Conservation (phyloP, 2,888 invertebrate species). For the Phyllotreta cruciferae region DNA sequence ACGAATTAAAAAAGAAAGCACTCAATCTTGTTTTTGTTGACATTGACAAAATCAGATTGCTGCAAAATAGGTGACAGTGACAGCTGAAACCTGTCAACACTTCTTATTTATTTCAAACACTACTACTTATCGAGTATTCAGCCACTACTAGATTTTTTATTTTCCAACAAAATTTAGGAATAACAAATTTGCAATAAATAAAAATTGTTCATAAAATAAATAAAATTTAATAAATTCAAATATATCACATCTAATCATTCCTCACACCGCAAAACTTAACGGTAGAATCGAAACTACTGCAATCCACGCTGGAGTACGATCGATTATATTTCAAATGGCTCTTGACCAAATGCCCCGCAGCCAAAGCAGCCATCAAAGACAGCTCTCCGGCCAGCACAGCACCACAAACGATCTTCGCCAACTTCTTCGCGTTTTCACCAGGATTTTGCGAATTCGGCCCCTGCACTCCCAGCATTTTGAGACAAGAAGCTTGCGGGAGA, state of each 20-base stretch:
- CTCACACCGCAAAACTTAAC: slow-evolving; percentile 14
- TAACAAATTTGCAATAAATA: too few species aligned
- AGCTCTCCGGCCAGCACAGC: slow-evolving; percentile 96
- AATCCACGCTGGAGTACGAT: slow-evolving; percentile 59
- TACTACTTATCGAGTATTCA: too few species aligned
- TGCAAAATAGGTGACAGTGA: too few species aligned
- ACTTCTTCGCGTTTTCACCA: slow-evolving; percentile 84
- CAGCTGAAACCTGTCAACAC: slow-evolving; percentile 1
- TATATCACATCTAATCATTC: slow-evolving; percentile 23
- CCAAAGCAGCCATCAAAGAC: slow-evolving; percentile 93
- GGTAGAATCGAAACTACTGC: slow-evolving; percentile 28
- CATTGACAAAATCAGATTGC: slow-evolving; percentile 16
- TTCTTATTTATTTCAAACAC: too few species aligned
- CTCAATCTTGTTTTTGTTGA: slow-evolving; percentile 26
- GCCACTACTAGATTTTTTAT: too few species aligned
- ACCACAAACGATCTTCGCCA: slow-evolving; percentile 90
- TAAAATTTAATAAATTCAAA: slow-evolving; percentile 20
- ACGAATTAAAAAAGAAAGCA: slow-evolving; percentile 21
- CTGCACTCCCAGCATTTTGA: slow-evolving; percentile 83
- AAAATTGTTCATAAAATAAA: slow-evolving; percentile 1
- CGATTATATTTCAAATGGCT: slow-evolving; percentile 95
- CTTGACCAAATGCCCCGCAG: slow-evolving; percentile 92
- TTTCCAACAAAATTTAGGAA: too few species aligned
- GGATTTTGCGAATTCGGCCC: slow-evolving; percentile 75
- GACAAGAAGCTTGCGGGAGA: slow-evolving; percentile 86